Evolutionary conservation across 1,140 invertebrate species (phyloP), one percentile per base, ranked within the genome.

Genomic region (Zaprionus davidi): DNA sequence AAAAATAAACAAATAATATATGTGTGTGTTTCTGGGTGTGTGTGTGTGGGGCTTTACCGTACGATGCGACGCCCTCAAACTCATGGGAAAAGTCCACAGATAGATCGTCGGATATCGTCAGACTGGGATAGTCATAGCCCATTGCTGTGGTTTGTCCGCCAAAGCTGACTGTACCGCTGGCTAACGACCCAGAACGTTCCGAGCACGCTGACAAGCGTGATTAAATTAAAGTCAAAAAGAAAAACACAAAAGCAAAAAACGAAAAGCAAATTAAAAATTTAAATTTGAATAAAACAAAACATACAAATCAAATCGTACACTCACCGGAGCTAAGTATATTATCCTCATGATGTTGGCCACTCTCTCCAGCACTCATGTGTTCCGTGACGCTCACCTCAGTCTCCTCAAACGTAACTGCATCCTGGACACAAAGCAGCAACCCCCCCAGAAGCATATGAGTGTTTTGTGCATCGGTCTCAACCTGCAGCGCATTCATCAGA

Each of bases 381-480:
- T 95, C 95, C 46, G 71, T 24, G 1, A 71, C 74, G 7, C 65
- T 73, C 31, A 83, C 44, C 51, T 97, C 96, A 5, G 94, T 94
- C 87, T 96, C 95, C 93, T 98, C 97, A 81, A 94, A 95, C 46
- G 95, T 94, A 1, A 96, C 96, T n/a, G 97, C 95, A 92, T 98
- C 97, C 93, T 97, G 96, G 4, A 98, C 96, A 74, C 96, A 95
- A 36, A 97, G 92, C 78, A 97, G 94, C 49, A 98, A 93, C 34
- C 97, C 97, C 36, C 96, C 97, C 44, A 98, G 93, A 22, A 98
- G 93, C 96, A 98, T 97, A 82, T 99, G 98, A 5, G 97, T 97
- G 92, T 99, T 99, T 67, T 95, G 94, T 2, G 97, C 95, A 94
- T 98, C 97, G 2, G 95, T 95, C 93, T 98, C 98, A 34, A 96